These are phyloP conservation scores for Subacronicta megacephala DNA, from an alignment of 2,888 invertebrate genomes.

Conservation along the genomic window DNA sequence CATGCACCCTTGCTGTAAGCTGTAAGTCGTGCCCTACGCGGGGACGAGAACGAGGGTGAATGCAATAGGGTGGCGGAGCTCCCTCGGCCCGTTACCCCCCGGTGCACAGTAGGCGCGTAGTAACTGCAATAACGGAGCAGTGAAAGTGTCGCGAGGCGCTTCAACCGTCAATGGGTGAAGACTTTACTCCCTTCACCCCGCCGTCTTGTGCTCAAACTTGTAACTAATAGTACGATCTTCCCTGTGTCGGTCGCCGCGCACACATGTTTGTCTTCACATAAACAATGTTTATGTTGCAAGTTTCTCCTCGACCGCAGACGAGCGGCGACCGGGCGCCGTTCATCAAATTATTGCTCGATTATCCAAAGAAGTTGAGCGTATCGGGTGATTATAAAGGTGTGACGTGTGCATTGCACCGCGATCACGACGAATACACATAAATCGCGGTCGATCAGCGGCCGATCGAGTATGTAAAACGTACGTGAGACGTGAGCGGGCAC, in stretches of 20 bases:
- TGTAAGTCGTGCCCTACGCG: constrained; percentile 75
- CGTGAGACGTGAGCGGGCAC: constrained; percentile 56
- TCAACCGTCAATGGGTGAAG: constrained; percentile 90
- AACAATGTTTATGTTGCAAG: constrained; percentile 51
- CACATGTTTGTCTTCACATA: constrained; percentile 58
- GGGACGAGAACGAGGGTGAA: constrained; percentile 78
- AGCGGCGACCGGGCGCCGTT: constrained; percentile 25
- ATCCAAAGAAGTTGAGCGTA: constrained; percentile 23
- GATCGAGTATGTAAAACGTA: constrained; percentile 70
- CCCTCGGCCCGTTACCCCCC: constrained; percentile 71
- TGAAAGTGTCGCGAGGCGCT: constrained; percentile 89
- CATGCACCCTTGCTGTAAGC: constrained; percentile 78
- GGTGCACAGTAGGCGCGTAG: constrained; percentile 87
- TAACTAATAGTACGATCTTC: constrained; percentile 83
- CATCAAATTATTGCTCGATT: constrained; percentile 20
- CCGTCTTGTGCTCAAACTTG: constrained; percentile 86
- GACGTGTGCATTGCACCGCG: constrained; percentile 27
- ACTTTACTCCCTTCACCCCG: constrained; percentile 86
- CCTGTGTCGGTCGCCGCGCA: constrained; percentile 59
- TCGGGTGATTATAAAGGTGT: constrained; percentile 27
- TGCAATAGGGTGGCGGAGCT: constrained; percentile 82
- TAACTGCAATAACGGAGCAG: constrained; percentile 89
- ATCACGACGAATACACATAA: constrained; percentile 29
- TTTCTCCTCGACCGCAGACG: constrained; percentile 37
- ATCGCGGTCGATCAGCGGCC: constrained; percentile 46